Conservation (phyloP, 2,113 vertebrate genomes). For the Prochilodus magdalenae region DNA sequence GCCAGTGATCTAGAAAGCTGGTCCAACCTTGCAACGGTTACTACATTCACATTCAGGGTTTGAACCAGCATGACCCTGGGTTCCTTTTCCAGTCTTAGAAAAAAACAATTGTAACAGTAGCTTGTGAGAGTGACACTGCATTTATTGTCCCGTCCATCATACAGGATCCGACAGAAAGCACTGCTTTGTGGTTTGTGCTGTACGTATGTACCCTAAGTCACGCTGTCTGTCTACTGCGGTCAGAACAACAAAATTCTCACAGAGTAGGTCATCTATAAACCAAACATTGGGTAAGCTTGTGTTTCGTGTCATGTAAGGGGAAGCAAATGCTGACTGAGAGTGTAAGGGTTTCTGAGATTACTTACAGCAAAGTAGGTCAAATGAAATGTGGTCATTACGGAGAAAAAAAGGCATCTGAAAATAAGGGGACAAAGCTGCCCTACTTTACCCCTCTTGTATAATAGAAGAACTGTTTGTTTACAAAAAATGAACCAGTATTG, state of each 20-base stretch:
- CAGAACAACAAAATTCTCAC: conserved; percentile 2
- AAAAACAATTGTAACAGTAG: neutral
- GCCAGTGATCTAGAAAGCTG: too few species aligned
- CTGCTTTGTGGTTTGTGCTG: neutral
- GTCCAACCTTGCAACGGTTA: neutral
- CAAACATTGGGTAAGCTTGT: neutral
- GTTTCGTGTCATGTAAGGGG: conserved; percentile 26
- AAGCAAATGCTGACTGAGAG: conserved; percentile 22
- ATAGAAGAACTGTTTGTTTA: conserved; percentile 14
- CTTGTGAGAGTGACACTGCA: neutral
- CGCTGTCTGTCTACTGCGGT: neutral
- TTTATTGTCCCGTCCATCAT: neutral
- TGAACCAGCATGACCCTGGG: neutral
- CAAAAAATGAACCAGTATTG: neutral
- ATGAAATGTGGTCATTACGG: conserved; percentile 34
- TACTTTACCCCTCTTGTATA: conserved; percentile 62
- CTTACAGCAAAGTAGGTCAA: conserved; percentile 54
- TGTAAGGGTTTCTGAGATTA: conserved; percentile 61
- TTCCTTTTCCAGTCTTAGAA: neutral
- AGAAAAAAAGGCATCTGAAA: conserved; percentile 25
- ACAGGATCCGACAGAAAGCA: neutral
- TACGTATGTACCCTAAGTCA: neutral
- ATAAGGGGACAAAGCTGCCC: conserved; percentile 50
- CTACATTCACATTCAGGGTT: neutral
- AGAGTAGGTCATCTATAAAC: neutral